phyloP scores from a whole-genome alignment of 2,888 invertebrate genomes.

The Horisme vitalbata region DNA sequence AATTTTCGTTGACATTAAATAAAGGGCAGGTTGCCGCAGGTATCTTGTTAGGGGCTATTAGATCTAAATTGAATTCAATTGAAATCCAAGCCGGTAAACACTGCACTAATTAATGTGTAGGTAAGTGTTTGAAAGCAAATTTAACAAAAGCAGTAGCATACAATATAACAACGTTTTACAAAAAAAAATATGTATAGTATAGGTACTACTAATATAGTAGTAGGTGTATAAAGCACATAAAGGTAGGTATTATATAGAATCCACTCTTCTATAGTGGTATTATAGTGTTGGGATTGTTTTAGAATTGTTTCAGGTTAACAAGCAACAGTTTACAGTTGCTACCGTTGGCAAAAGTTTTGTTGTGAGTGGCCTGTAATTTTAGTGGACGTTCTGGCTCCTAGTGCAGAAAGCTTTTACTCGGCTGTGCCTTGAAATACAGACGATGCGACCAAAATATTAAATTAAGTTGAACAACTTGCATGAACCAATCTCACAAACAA shows the following conservation, averaged over 20 bases:
- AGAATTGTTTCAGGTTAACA: constrained; percentile 33
- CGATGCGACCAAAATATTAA: constrained; percentile 11
- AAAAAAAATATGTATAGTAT: no score
- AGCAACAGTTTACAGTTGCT: constrained; percentile 48
- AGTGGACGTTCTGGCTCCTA: constrained; percentile 56
- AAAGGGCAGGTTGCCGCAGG: constrained; percentile 5
- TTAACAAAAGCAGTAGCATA: no score
- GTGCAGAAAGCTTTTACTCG: constrained; percentile 63
- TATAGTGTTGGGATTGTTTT: constrained; percentile 18
- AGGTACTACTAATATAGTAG: no score
- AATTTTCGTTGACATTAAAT: constrained; percentile 15
- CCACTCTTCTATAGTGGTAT: no score
- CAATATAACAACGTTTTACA: no score
- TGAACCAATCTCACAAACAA: no score
- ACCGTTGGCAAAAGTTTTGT: constrained; percentile 59
- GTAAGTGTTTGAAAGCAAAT: no score
- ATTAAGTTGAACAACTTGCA: no score
- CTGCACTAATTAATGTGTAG: no score
- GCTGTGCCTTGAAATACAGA: constrained; percentile 29
- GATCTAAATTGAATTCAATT: constrained; percentile 15
- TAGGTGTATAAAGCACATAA: no score
- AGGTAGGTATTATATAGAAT: no score
- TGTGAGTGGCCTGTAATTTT: constrained; percentile 65
- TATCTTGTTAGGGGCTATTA: constrained; percentile 1
- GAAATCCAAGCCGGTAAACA: constrained; percentile 2